Base-by-base conservation (phyloP, 2,888 invertebrate genomes). In the Encarsia formosa region DNA sequence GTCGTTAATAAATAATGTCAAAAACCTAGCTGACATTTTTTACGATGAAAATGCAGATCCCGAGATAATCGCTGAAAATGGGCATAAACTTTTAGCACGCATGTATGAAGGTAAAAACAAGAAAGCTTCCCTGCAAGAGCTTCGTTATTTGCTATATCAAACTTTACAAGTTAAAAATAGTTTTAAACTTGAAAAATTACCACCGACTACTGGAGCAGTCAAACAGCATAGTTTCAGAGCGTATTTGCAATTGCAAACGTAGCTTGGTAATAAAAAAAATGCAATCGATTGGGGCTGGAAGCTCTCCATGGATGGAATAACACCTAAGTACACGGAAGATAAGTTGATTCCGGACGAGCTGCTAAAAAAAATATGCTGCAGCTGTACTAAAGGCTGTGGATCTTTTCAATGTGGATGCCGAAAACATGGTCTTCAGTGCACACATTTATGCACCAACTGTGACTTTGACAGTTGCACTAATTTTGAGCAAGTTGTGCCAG, bases 311-410 rank as follows among this genome's bases (percentile, higher is more conserved):
- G 32, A 41, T 19, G 49, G 47, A 4, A 44, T 59, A 45, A 47
- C 49, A 54, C 56, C 57, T 37, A 51, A 59, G 56, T 59, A 57
- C 42, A 59, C 52, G 43, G 49, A 60, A 13, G 57, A 57, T 26
- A 42, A 43, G 38, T 41, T 56, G 29, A 59, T 57, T 43, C 54
- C 50, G 42, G 42, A 50, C 50, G 55, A 56, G 39, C 49, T 59
- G 20, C 32, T 55, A 40, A 45, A 57, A 24, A 29, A 35, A 16
- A 48, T 52, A 9, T 24, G 32, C 13, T 52, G 52, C 19, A 35
- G 47, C 5, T 42, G 43, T 38, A 34, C 35, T 20, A 52, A 23
- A 13, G 54, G 57, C 31, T 61, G 59, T 42, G 47, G 46, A 37
- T 51, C 46, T 45, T 11, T 40, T 45, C 48, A 44, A 16, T 56